Percentiles rank a stretch among this genome's conserved stretches.
Evolutionary conservation across 2,113 vertebrate genomes (phyloP).

Genomic region (Phasianus colchicus): DNA sequence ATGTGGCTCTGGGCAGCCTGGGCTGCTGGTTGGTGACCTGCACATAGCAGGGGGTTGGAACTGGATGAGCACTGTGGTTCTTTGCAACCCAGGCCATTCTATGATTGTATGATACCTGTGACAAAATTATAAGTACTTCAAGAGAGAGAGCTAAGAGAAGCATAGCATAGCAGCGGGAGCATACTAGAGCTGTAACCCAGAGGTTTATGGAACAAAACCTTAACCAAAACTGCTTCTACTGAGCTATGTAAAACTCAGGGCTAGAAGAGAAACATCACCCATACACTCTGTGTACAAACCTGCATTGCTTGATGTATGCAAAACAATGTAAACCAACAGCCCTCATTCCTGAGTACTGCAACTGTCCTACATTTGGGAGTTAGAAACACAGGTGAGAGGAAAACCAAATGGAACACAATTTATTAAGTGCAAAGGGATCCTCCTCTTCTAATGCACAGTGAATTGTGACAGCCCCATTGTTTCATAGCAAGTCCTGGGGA

Average conservation of each 20-base stretch:
- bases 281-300: not conserved
- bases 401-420: not conserved
- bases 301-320: not conserved
- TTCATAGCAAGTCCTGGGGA: not conserved
- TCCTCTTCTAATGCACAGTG: not conserved
- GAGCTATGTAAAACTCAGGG: not conserved
- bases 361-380: not conserved
- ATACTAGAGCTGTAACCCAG: not conserved
- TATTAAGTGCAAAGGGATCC: not conserved
- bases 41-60: too few species aligned
- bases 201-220: not conserved
- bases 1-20: too few species aligned
- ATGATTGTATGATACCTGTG: not conserved
- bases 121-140: not conserved
- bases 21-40: too few species aligned
- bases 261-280: not conserved
- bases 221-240: not conserved
- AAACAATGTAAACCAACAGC: not conserved
- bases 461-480: not conserved
- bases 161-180: not conserved
- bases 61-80: too few species aligned
- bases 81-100: too few species aligned
- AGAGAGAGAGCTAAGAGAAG: not conserved
- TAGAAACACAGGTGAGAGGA: accelerated
- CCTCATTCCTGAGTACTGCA: not conserved